Conservation (phyloP, 2,888 invertebrate genomes). For the Labia minor region DNA sequence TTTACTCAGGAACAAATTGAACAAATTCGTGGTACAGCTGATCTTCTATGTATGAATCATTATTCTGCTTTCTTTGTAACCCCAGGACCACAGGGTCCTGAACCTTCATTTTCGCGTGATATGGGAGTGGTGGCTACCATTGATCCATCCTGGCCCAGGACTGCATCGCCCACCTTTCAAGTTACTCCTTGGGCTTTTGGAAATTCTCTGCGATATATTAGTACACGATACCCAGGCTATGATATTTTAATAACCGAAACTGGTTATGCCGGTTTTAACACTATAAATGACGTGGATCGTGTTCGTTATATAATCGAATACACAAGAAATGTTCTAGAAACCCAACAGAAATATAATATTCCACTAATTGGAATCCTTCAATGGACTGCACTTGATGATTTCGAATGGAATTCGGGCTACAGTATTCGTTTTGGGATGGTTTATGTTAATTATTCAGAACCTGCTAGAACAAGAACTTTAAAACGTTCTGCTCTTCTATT, state of each 20-base stretch:
- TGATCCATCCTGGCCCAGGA: slow-evolving; percentile 42
- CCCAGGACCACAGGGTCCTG: slow-evolving; percentile 24
- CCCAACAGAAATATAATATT: slow-evolving; percentile 42
- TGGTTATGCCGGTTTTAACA: slow-evolving; percentile 33
- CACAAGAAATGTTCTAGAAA: slow-evolving; percentile 40
- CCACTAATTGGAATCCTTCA: slow-evolving; percentile 47
- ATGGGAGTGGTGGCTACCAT: slow-evolving; percentile 35
- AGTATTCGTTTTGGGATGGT: slow-evolving; percentile 50
- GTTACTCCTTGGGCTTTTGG: slow-evolving; percentile 40
- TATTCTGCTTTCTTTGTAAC: slow-evolving; percentile 49
- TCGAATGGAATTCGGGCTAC: slow-evolving; percentile 52
- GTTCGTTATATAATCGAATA: slow-evolving; percentile 32
- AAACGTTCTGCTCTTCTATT: slow-evolving; percentile 54
- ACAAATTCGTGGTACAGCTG: slow-evolving; percentile 45
- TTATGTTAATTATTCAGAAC: slow-evolving; percentile 57
- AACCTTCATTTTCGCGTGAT: slow-evolving; percentile 40
- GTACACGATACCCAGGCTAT: slow-evolving; percentile 36
- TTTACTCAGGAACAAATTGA: slow-evolving; percentile 45
- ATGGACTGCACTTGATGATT: slow-evolving; percentile 53
- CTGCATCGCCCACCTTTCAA: slow-evolving; percentile 35
- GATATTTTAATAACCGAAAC: slow-evolving; percentile 39
- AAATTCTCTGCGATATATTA: slow-evolving; percentile 36
- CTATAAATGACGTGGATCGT: slow-evolving; percentile 33
- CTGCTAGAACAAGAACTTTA: slow-evolving; percentile 52
- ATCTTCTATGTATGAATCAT: slow-evolving; percentile 64